phyloP scores from a whole-genome alignment of 1,140 invertebrate species.

The Calephelis nemesis region DNA sequence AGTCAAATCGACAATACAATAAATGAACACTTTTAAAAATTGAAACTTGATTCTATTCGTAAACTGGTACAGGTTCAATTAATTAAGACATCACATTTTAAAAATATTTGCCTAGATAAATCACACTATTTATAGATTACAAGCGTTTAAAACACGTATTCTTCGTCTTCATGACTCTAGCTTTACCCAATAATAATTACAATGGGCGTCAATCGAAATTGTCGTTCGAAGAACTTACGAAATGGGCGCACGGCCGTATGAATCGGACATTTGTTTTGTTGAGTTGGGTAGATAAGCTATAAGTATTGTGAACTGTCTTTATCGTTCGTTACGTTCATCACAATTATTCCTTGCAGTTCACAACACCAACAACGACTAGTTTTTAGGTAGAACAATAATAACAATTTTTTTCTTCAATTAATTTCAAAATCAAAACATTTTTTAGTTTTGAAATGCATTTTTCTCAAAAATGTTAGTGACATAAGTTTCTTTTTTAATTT shows the following conservation, averaged over 20 bases:
- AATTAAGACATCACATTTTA: conserved; percentile 46
- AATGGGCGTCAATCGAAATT: conserved; percentile 62
- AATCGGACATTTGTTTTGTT: conserved; percentile 80
- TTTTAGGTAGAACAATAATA: neutral
- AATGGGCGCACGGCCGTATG: conserved; percentile 77
- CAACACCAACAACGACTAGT: neutral
- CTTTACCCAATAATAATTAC: conserved; percentile 38
- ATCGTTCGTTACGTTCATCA: conserved; percentile 6
- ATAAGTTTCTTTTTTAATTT: conserved; percentile 11
- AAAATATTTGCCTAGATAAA: conserved; percentile 38
- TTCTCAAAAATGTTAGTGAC: neutral
- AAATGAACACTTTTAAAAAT: conserved; percentile 57
- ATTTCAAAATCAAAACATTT: neutral
- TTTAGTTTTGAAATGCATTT: neutral
- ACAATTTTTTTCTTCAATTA: neutral
- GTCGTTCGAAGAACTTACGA: conserved; percentile 75
- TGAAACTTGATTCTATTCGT: conserved; percentile 74
- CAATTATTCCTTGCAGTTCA: neutral
- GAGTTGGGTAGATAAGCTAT: conserved; percentile 45
- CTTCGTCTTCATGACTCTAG: conserved; percentile 31
- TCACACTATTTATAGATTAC: conserved; percentile 37
- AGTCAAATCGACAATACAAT: conserved; percentile 30
- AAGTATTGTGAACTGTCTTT: conserved; percentile 12
- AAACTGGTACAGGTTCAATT: conserved; percentile 49
- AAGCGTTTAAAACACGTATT: conserved; percentile 37